Conservation (phyloP, 2,888 invertebrate species). For the Polylopha cassiicola region DNA sequence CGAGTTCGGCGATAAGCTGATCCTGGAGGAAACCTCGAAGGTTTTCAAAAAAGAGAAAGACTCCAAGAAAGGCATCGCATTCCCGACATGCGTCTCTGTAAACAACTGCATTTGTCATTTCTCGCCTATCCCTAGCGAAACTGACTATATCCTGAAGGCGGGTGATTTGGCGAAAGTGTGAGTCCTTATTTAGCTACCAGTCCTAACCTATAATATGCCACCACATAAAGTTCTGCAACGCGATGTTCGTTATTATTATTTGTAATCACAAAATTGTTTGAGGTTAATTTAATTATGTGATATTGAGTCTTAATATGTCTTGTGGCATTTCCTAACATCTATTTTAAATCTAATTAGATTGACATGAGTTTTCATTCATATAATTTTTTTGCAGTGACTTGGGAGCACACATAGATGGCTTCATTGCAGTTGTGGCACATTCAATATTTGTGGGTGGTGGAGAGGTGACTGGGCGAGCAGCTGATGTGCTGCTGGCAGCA, state of each 20-base stretch:
- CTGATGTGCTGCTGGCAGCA: constrained; percentile 97
- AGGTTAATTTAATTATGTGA: no score
- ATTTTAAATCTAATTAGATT: no score
- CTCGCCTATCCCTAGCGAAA: constrained; percentile 96
- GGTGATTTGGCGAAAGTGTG: constrained; percentile 98
- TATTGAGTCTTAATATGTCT: no score
- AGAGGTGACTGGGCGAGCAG: constrained; percentile 90
- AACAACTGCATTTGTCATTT: constrained; percentile 99
- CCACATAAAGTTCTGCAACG: no score
- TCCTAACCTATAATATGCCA: neutral
- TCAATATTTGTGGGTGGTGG: constrained; percentile 91
- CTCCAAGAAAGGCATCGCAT: constrained; percentile 98
- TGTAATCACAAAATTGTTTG: no score
- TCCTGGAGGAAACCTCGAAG: constrained; percentile 94
- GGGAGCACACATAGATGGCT: constrained; percentile 99
- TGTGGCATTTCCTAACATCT: no score
- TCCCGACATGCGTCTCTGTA: constrained; percentile 98
- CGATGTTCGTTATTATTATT: no score
- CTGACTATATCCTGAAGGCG: constrained; percentile 89
- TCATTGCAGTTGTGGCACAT: constrained; percentile 98
- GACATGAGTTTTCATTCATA: neutral
- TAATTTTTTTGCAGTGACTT: constrained; percentile 83
- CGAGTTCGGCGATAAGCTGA: constrained; percentile 91
- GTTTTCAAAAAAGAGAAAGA: constrained; percentile 99
- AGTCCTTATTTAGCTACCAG: constrained; percentile 54